phyloP scores from a whole-genome alignment of 2,113 vertebrate species.

The Echinops telfairi region DNA sequence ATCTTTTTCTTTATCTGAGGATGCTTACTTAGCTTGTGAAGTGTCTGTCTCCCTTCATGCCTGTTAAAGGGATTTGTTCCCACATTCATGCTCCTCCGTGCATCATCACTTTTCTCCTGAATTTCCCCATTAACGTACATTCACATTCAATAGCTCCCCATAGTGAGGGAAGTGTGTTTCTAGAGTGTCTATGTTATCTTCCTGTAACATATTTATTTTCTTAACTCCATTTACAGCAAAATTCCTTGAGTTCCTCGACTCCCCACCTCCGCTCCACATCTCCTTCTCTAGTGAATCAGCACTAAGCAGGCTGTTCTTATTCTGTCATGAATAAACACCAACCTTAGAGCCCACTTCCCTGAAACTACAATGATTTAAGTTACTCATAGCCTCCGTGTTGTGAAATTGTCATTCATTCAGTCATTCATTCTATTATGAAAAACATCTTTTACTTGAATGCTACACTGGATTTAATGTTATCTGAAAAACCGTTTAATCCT shows the following conservation, averaged over 20 bases:
- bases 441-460: neutral
- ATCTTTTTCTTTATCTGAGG: neutral
- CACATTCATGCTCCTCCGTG: neutral
- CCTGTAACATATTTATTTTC: neutral
- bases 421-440: neutral
- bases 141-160: neutral
- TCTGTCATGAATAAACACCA: no score
- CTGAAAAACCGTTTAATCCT: neutral
- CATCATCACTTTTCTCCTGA: neutral
- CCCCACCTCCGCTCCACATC: neutral
- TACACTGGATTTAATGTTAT: neutral
- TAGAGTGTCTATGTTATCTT: no score
- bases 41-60: neutral
- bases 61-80: constrained; percentile 24
- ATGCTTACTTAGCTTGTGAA: neutral
- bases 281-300: neutral
- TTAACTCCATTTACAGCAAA: neutral
- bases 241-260: neutral
- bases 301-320: neutral
- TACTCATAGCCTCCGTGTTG: neutral
- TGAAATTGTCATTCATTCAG: neutral
- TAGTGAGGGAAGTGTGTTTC: neutral
- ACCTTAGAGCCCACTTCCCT: no score
- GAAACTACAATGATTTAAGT: no score
- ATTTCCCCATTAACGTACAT: neutral